Conservation (phyloP, 2,888 invertebrate species). For the Clitarchus hookeri region DNA sequence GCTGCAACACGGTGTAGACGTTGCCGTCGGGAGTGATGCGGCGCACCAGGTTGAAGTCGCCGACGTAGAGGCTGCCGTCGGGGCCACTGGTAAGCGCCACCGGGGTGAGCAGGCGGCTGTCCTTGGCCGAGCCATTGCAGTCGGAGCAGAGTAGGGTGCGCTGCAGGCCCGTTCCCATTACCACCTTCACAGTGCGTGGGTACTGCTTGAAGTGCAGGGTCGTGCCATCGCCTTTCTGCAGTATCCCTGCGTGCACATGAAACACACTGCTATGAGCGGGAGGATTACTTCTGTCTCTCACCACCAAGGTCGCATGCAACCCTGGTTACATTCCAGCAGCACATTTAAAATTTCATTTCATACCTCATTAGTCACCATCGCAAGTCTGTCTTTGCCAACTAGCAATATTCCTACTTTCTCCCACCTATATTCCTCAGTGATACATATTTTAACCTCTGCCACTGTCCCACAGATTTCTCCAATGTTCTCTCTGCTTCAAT, state of each 20-base stretch:
- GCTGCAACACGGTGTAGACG: conserved; percentile 84
- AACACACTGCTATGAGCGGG: background rate
- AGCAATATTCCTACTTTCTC: too few species aligned
- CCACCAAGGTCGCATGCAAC: conserved; percentile 5
- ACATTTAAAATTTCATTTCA: background rate
- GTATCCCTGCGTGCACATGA: conserved; percentile 65
- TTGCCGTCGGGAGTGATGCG: conserved; percentile 88
- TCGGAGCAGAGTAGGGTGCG: conserved; percentile 85
- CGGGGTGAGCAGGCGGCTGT: conserved; percentile 87
- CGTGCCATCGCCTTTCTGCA: conserved; percentile 97
- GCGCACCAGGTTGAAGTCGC: conserved; percentile 94
- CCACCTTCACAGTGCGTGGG: conserved; percentile 86
- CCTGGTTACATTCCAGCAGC: background rate
- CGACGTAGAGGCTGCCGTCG: conserved; percentile 96
- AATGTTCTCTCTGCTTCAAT: too few species aligned
- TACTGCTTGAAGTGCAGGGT: conserved; percentile 92
- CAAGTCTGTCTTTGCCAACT: too few species aligned
- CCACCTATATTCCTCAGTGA: too few species aligned
- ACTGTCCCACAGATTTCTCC: too few species aligned
- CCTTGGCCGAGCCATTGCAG: conserved; percentile 83
- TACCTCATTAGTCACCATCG: too few species aligned
- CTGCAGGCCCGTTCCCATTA: conserved; percentile 91
- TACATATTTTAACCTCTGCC: too few species aligned
- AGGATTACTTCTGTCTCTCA: conserved; percentile 25
- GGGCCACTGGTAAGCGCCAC: conserved; percentile 93